Evolutionary conservation across 2,113 vertebrate genomes (phyloP).

Genomic region (Grammomys surdaster): DNA sequence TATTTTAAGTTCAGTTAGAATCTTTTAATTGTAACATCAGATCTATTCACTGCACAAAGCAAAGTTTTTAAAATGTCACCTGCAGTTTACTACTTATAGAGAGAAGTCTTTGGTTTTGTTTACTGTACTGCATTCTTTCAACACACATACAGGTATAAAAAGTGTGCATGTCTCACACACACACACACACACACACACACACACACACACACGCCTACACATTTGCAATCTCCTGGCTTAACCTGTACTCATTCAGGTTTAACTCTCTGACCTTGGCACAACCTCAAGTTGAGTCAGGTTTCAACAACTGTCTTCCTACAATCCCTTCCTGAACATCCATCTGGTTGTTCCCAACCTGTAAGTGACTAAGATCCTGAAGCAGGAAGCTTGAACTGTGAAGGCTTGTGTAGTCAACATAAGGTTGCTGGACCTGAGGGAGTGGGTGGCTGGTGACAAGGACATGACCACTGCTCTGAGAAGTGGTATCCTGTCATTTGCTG

Average conservation of each 20-base stretch:
- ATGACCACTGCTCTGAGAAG: background rate
- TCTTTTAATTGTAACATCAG: background rate
- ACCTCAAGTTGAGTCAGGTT: background rate
- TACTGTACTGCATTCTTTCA: background rate
- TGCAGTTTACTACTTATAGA: background rate
- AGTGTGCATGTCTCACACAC: too few relatives aligned
- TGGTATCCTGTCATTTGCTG: background rate
- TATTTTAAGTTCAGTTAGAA: background rate
- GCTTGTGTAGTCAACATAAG: accelerated
- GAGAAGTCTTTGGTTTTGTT: background rate
- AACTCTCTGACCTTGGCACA: background rate
- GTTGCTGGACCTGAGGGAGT: background rate
- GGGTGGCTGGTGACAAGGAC: too few relatives aligned
- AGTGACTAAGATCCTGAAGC: background rate
- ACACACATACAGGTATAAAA: background rate
- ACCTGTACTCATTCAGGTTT: background rate
- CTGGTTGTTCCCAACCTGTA: too few relatives aligned
- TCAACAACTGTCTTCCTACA: background rate
- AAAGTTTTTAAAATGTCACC: background rate
- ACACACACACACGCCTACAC: background rate
- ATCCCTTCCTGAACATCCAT: background rate
- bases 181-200: background rate
- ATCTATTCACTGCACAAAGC: background rate
- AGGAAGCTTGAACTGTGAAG: background rate
- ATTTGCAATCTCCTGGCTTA: background rate